Percentiles rank a stretch among this genome's conserved stretches.
phyloP scores from a whole-genome alignment of 2,797 vertebrate species.

The Heliangelus exortis region DNA sequence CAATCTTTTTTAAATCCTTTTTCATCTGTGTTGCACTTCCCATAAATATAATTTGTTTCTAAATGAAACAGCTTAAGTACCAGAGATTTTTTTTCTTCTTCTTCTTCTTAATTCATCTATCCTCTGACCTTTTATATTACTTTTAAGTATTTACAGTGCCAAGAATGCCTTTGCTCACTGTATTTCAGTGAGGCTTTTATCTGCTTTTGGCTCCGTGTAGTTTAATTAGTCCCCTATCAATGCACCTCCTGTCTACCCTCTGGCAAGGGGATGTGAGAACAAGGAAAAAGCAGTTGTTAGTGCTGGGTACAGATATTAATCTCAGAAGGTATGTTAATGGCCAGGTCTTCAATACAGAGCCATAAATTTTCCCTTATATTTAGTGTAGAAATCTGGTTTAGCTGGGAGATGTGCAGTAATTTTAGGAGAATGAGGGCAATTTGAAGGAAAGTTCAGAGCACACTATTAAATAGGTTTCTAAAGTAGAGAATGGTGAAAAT shows the following conservation, averaged over 20 bases:
- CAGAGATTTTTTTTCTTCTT: background rate
- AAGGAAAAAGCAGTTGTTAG: background rate
- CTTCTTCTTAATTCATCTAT: slow-evolving; percentile 24
- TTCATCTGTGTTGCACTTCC: background rate
- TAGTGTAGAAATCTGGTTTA: background rate
- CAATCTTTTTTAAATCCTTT: background rate
- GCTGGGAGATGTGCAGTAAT: background rate
- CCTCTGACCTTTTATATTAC: background rate
- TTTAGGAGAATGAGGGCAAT: background rate
- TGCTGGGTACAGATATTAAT: background rate
- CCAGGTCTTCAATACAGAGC: background rate
- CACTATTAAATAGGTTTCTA: background rate
- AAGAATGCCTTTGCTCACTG: background rate
- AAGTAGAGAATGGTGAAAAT: background rate
- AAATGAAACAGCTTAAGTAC: background rate
- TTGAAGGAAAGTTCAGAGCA: background rate
- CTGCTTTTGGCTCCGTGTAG: background rate
- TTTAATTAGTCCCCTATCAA: slow-evolving; percentile 6
- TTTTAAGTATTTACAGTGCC: background rate
- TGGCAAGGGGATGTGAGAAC: background rate
- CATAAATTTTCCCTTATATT: background rate
- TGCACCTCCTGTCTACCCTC: background rate
- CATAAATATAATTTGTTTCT: background rate
- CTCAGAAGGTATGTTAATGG: background rate
- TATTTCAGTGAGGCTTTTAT: background rate